Evolutionary conservation across 2,113 vertebrate species (phyloP), one percentile per base, ranked within the genome.

Genomic region (Xiphias gladius): DNA sequence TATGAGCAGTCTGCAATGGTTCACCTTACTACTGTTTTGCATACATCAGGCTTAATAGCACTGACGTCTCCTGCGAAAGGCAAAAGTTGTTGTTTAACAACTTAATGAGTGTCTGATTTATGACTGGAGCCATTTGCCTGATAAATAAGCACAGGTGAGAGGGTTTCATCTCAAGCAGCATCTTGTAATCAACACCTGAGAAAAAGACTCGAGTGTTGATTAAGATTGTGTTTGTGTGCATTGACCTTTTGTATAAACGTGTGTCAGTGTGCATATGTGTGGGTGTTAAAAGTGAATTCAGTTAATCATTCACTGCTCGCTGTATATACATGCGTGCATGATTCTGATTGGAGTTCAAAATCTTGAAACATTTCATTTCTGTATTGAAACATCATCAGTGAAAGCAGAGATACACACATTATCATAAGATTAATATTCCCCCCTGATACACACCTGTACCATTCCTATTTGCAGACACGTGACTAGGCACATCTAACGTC

Each of bases 91-190:
- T 79, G 78, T 90, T 83, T 77, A 85, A 88, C 72, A 84, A 91
- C 79, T 82, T 90, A 93, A 94, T 83, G 83, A 90, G 92, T 22
- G 75, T 76, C 62, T 86, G 87, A 92, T 93, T 90, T 91, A 93
- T 85, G 84, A 83, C 61, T 41, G 26, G 80, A 81, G 79, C 59
- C 32, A 22, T 39, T 70, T 26, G 55, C 30, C 85, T 83, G 77
- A 89, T 86, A 90, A 90, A 88, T 75, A 89, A 57, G 39, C 62
- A 65, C 61, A 86, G 82, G 81, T 90, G 76, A 83, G 48, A 30
- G 62, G 76, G 37, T 86, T 91, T 83, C 73, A 78, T 83, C 63
- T 52, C 74, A 62, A 7, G 7, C 61, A 80, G 78, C 63, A n/a
- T 88, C 89, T 89, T 91, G 37, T 61, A 69, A 90, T 88, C 88